Percentiles rank a stretch among this genome's conserved stretches.
Conservation (phyloP, 2,113 vertebrate genomes). For the Microtus ochrogaster region DNA sequence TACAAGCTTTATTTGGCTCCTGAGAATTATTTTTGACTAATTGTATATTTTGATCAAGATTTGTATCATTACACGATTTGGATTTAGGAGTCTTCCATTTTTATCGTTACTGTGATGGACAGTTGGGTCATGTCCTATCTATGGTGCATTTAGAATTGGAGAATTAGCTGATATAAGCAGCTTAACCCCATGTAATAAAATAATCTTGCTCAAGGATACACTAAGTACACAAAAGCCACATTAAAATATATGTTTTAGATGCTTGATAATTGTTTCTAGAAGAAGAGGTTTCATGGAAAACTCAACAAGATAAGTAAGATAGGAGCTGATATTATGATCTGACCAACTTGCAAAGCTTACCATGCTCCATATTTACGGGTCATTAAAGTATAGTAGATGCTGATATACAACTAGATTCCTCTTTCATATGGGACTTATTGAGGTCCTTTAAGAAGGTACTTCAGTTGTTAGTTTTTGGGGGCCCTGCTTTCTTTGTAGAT, state of each 20-base stretch:
- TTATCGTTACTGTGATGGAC: constrained; percentile 16
- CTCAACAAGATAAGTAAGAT: not conserved
- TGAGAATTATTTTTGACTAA: constrained; percentile 61
- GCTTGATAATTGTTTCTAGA: not conserved
- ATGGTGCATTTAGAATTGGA: not conserved
- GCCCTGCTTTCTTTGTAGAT: not conserved
- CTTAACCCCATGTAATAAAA: not conserved
- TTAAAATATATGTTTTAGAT: not conserved
- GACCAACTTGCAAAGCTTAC: not conserved
- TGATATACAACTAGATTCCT: not conserved
- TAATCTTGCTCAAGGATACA: not conserved
- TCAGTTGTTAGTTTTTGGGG: not conserved
- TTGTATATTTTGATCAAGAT: constrained; percentile 60
- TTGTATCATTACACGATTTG: constrained; percentile 41
- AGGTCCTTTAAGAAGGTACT: not conserved
- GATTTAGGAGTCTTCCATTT: constrained; percentile 30
- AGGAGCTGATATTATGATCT: not conserved
- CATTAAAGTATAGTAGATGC: not conserved
- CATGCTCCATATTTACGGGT: not conserved
- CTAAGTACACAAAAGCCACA: not conserved
- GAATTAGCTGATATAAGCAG: not conserved
- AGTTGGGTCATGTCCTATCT: not conserved
- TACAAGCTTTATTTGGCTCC: constrained; percentile 56
- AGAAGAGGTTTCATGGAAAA: not conserved
- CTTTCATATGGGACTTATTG: not conserved